Evolutionary conservation across 2,113 vertebrate genomes (phyloP), one percentile per base, ranked within the genome.

Genomic region (Campylomormyrus tamandua): DNA sequence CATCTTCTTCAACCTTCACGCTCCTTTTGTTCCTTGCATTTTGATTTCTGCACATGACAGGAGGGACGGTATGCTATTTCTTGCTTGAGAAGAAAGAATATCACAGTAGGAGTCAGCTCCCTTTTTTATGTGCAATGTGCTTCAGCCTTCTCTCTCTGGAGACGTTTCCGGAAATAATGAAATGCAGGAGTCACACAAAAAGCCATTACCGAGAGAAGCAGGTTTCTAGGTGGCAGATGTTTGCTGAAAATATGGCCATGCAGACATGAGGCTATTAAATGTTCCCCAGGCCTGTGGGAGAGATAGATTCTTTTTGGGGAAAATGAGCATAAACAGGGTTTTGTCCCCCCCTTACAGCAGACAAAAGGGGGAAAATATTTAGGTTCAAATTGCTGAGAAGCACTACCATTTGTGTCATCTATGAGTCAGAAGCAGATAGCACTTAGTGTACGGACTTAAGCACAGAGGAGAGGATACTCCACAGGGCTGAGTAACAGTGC

Each of bases 71-170:
- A 85, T 89, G 90, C 89, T 86, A 90, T 91, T 91, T 91, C 90
- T 90, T 90, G 89, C 90, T 88, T 19, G 53, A 86, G 90, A 93
- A 91, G 91, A 91, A 92, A 92, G 89, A 92, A 52, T 84, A 92
- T 91, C 89, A 83, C 89, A 89, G 87, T 90, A 89, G 91, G 90
- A 90, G 83, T 83, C 89, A 70, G 83, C 66, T 89, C 87, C 74
- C 70, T 89, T 89, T 88, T 89, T 42, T 92, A 21, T 66, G 83
- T 74, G 87, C 48, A n/a, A 83, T 74, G 56, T 74, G 53, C 88
- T 42, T 84, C 53, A 87, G 89, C n/a, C 74, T 58, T 84, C 53
- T 58, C 89, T 92, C 91, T 92, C 90, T 90, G 88, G 88, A 91
- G 90, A 89, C 88, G 53, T 90, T 89, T 90, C 91, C 90, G 83